Base-by-base conservation (phyloP, 2,888 invertebrate genomes). In the Leptothorax acervorum region DNA sequence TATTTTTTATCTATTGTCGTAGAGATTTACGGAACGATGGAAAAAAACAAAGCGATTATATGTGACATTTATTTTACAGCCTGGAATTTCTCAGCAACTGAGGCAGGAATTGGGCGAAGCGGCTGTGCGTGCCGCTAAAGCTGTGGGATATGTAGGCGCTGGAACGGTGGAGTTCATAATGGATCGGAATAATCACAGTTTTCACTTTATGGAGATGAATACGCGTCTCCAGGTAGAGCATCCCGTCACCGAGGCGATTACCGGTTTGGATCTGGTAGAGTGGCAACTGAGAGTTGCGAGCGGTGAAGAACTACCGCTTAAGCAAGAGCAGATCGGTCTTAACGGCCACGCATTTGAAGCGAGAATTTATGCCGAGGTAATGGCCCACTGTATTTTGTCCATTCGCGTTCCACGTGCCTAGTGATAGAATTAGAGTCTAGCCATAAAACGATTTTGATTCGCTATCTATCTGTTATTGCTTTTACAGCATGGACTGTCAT, bases 181-280 rank as follows among this genome's bases (percentile, higher is more conserved):
- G 94, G 99, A 99, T 94, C 96, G 97, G 78, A 95, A 96, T 79
- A 97, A 97, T 65, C 97, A 98, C 88, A 97, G 97, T 86, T 99
- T 99, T 94, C 99, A 98, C 95, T 99, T 99, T 94, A 99, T 99
- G 99, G 99, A 99, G 96, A 99, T 99, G 99, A 99, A 99, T 95
- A 99, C 99, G 0, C 96, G 99, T 60, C 95, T 99, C 48, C 98
- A 99, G 95, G 99, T 99, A 0, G 99, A 99, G 94, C 99, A 99
- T 96, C 99, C 99, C 0, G 97, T 99, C 84, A 98, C 99, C 0
- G 99, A 99, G 95, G 99, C 99, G 97, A 98, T 99, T 65, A 99
- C 99, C 57, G 98, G 97, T 23, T 97, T 98, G 0, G 99, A 99
- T 95, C 96, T 99, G 87, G 99, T 99, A 0, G 99, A 99, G 94